These are phyloP conservation scores for Catharus minimus DNA, from an alignment of 2,113 vertebrate species.

Conservation along the genomic window DNA sequence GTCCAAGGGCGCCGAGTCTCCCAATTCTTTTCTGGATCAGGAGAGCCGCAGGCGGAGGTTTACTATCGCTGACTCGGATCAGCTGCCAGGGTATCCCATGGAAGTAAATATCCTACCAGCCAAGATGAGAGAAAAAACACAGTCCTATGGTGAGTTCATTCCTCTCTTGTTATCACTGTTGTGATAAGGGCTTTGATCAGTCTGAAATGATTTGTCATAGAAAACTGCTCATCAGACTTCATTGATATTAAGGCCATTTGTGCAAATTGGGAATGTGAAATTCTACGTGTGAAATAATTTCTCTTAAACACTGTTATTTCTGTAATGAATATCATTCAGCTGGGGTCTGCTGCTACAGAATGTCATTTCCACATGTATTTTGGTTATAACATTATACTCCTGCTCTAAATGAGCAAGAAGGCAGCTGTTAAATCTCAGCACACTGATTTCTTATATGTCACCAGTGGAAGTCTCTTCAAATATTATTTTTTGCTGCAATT, in stretches of 20 bases:
- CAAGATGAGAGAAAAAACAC: conserved; percentile 82
- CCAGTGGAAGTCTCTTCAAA: not conserved
- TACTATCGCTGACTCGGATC: conserved; percentile 79
- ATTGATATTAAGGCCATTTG: not conserved
- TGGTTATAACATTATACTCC: not conserved
- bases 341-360: not conserved
- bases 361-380: not conserved
- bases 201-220: not conserved
- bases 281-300: conserved; percentile 43
- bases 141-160: conserved; percentile 77
- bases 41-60: conserved; percentile 78
- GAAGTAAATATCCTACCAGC: conserved; percentile 77
- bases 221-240: not conserved
- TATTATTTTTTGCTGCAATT: not conserved
- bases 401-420: not conserved
- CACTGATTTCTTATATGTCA: not conserved
- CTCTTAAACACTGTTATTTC: not conserved
- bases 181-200: not conserved
- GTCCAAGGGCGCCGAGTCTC: conserved; percentile 86
- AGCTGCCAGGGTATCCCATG: conserved; percentile 69
- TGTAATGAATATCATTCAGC: not conserved
- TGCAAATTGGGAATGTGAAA: conserved; percentile 26
- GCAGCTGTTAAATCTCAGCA: not conserved
- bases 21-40: conserved; percentile 88
- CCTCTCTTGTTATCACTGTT: not conserved